phyloP scores from a whole-genome alignment of 2,888 invertebrate genomes.

The Zaprionus lineosus region DNA sequence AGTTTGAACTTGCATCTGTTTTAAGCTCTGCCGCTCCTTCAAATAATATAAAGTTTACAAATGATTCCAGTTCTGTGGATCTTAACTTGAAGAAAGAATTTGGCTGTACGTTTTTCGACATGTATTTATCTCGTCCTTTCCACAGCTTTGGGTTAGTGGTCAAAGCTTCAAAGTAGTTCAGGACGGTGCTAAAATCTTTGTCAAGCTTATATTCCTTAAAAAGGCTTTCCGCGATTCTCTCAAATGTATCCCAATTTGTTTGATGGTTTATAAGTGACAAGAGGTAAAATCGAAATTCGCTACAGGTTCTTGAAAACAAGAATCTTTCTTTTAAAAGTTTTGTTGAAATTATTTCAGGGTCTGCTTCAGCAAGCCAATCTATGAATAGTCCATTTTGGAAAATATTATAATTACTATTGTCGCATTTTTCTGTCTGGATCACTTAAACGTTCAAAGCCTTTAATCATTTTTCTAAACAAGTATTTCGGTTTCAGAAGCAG shows the following conservation, averaged over 20 bases:
- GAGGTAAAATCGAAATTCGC: conserved; percentile 87
- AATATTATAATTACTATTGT: conserved; percentile 34
- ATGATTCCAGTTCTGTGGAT: conserved; percentile 66
- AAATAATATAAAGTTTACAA: conserved; percentile 84
- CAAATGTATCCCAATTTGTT: conserved; percentile 93
- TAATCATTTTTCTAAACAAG: conserved; percentile 52
- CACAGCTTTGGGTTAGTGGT: conserved; percentile 95
- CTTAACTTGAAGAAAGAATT: conserved; percentile 87
- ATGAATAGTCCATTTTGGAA: conserved; percentile 87
- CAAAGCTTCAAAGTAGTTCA: conserved; percentile 95
- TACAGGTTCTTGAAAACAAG: conserved; percentile 84
- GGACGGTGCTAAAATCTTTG: conserved; percentile 87
- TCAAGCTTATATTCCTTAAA: conserved; percentile 70
- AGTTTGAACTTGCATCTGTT: conserved; percentile 50
- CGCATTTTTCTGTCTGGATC: too few relatives aligned
- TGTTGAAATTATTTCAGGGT: conserved; percentile 91
- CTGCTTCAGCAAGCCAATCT: conserved; percentile 94
- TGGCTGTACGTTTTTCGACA: conserved; percentile 88
- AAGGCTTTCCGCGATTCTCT: conserved; percentile 82
- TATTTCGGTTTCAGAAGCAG: conserved; percentile 17
- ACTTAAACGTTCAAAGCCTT: conserved; percentile 38
- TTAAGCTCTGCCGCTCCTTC: conserved; percentile 71
- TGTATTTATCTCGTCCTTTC: conserved; percentile 95
- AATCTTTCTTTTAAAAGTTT: conserved; percentile 86
- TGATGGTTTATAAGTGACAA: conserved; percentile 94